Evolutionary conservation across 2,888 invertebrate species (phyloP), one percentile per base, ranked within the genome.

Genomic region (Pogonocherus hispidulus): DNA sequence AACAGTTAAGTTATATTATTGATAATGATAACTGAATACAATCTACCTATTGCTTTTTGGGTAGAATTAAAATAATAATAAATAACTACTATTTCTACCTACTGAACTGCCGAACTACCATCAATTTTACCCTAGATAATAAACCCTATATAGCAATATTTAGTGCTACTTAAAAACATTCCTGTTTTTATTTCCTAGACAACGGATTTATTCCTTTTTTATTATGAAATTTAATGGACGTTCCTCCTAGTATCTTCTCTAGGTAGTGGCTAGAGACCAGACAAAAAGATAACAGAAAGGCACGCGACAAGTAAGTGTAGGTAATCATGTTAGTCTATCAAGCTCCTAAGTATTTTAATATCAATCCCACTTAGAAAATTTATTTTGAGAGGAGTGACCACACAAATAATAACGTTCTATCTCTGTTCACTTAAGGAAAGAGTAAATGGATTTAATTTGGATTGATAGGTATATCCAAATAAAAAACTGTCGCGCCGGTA

Each of bases 311-410:
- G 47, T 46, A 44, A 59, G 46, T 59, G 47, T 59, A 59, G 46
- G 47, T 59, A 59, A 59, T 47, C 59, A 32, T 59, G 47, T 59
- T 59, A 47, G 59, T n/a, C 47, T 59, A 59, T 59, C 59, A 27
- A 46, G 23, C 20, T 59, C 19, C 59, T 47, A 47, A 59, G 59
- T 59, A 59, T 59, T 57, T 51, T 52, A 67, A 59, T 59, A 57
- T 46, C 55, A 52, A 44, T 47, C 35, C 62, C 62, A 47, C 49
- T 51, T 67, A 56, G 22, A 65, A 51, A 54, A 54, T 66, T 66
- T 66, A 66, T 55, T 57, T 66, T 62, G 57, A 67, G 55, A 44
- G 63, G 67, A 70, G 63, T 64, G 72, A 60, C 72, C 69, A 72
- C 72, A 72, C 69, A 67, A 67, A 69, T 52, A 23, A 63, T 20